phyloP scores from a whole-genome alignment of 1,140 invertebrate genomes.

The Belonocnema kinseyi region DNA sequence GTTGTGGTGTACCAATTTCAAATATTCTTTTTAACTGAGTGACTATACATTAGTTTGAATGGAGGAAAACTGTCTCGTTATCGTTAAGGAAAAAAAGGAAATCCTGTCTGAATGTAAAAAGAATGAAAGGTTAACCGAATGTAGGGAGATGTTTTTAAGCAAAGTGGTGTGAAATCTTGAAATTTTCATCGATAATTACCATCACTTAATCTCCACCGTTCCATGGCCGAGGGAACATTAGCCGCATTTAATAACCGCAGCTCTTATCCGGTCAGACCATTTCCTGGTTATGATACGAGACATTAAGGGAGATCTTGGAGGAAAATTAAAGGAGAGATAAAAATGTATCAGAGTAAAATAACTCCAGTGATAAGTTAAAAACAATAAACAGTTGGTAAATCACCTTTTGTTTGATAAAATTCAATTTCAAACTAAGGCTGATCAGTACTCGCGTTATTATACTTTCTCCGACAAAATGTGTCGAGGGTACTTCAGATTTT shows the following conservation, averaged over 20 bases:
- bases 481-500: no score
- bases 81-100: background rate
- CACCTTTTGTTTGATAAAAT: no score
- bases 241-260: slow-evolving; percentile 38
- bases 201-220: slow-evolving; percentile 33
- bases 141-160: slow-evolving; percentile 15
- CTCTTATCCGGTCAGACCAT: slow-evolving; percentile 32
- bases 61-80: background rate
- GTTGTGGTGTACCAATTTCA: no score
- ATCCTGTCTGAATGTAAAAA: background rate
- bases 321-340: background rate
- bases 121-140: background rate
- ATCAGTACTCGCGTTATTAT: no score
- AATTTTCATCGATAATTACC: slow-evolving; percentile 49
- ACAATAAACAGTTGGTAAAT: no score
- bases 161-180: slow-evolving; percentile 32
- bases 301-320: slow-evolving; percentile 22
- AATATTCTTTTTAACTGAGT: no score
- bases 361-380: no score
- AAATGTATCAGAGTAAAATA: slow-evolving; percentile 24
- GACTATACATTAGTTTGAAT: no score
- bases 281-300: slow-evolving; percentile 23
- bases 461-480: no score
- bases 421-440: no score
- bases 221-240: slow-evolving; percentile 39